Percentiles rank a stretch among this genome's conserved stretches.
Conservation (phyloP, 1,140 invertebrate species). For the Anthonomus grandis region DNA sequence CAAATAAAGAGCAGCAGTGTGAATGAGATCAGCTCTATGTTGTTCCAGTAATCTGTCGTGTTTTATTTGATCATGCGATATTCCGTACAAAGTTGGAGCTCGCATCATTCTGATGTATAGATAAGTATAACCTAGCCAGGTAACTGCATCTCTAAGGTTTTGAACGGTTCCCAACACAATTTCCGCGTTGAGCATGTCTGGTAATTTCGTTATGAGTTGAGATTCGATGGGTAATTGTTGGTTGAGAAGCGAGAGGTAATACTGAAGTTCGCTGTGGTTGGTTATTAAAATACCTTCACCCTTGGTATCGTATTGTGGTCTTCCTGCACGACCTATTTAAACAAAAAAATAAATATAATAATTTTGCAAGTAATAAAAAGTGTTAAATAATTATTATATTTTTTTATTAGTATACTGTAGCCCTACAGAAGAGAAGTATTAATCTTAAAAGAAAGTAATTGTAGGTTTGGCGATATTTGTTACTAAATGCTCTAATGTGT, state of each 20-base stretch:
- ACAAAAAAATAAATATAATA: neutral
- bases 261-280: conserved; percentile 97
- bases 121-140: conserved; percentile 95
- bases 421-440: no score
- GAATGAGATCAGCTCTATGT: conserved; percentile 91
- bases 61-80: conserved; percentile 74
- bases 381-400: conserved; percentile 1
- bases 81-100: conserved; percentile 84
- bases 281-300: conserved; percentile 99
- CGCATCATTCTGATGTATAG: conserved; percentile 90
- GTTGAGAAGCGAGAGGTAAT: conserved; percentile 96
- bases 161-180: conserved; percentile 95
- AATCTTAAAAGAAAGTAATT: no score
- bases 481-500: no score
- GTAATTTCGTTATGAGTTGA: conserved; percentile 78
- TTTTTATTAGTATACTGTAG: no score
- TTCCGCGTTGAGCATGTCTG: conserved; percentile 98
- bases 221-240: conserved; percentile 92
- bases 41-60: conserved; percentile 84
- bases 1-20: conserved; percentile 88
- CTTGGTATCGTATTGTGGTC: conserved; percentile 98
- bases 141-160: conserved; percentile 90
- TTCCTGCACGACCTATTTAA: conserved; percentile 81
- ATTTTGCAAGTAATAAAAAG: no score
- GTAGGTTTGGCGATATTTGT: no score